Evolutionary conservation across 2,113 vertebrate species (phyloP).

Genomic region (Oncorhynchus tshawytscha): DNA sequence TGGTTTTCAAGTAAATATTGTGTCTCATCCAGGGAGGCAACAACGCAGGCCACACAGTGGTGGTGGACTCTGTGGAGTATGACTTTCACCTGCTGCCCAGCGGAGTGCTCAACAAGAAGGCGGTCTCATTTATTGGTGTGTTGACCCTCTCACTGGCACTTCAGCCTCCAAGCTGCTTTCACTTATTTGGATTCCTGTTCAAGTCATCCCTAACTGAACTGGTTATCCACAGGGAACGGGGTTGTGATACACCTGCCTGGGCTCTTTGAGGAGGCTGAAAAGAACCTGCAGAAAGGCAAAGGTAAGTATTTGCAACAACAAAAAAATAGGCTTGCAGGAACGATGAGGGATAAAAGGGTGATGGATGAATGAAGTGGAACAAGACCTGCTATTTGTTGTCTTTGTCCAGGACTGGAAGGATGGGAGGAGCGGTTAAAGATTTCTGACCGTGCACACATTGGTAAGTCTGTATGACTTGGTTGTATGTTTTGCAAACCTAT

Average conservation of each 20-base stretch:
- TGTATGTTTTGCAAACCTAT: neutral
- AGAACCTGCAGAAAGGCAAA: constrained; percentile 77
- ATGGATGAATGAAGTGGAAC: neutral
- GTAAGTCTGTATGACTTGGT: constrained; percentile 52
- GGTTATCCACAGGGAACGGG: constrained; percentile 69
- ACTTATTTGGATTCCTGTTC: neutral
- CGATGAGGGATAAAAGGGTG: neutral
- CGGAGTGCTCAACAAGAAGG: constrained; percentile 80
- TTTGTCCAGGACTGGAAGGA: constrained; percentile 70
- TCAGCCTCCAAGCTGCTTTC: neutral
- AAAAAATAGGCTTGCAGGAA: neutral
- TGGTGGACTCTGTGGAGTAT: constrained; percentile 78
- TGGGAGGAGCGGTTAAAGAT: constrained; percentile 80
- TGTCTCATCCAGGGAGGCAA: constrained; percentile 75
- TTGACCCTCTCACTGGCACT: neutral
- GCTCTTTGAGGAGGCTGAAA: constrained; percentile 79
- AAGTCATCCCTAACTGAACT: neutral
- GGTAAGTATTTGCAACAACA: constrained; percentile 57
- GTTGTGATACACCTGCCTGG: constrained; percentile 82
- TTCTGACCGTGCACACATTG: constrained; percentile 80
- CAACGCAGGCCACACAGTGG: constrained; percentile 80
- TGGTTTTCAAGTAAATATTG: neutral
- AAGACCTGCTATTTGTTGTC: neutral
- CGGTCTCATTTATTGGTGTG: constrained; percentile 78
- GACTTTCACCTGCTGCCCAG: constrained; percentile 81